These are phyloP conservation scores for Drosophila differens DNA, from an alignment of 2,888 invertebrate genomes.

Conservation along the genomic window DNA sequence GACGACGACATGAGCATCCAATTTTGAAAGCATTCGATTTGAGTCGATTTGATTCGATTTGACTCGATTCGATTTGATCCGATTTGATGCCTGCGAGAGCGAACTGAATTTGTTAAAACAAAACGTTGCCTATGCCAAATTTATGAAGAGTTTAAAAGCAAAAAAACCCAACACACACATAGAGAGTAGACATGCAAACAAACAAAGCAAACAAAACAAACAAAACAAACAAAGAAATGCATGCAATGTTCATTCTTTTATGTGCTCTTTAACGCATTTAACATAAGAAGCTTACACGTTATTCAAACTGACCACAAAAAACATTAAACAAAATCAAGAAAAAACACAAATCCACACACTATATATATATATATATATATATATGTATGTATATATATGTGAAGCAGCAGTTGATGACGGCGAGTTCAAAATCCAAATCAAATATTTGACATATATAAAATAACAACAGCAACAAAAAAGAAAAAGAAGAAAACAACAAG, in stretches of 20 bases:
- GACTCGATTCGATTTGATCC: not conserved
- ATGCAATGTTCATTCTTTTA: slow-evolving; percentile 37
- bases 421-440: slow-evolving; percentile 56
- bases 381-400: not conserved
- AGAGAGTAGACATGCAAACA: slow-evolving; percentile 1
- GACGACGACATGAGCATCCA: slow-evolving; percentile 53
- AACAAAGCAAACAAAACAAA: not conserved
- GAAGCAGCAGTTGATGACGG: slow-evolving; percentile 14
- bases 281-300: slow-evolving; percentile 46
- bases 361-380: not conserved
- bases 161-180: not conserved
- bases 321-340: slow-evolving; percentile 1
- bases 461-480: not conserved
- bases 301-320: slow-evolving; percentile 22
- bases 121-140: slow-evolving; percentile 69
- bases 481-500: slow-evolving; percentile 58
- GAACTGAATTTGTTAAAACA: slow-evolving; percentile 50
- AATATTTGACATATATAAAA: slow-evolving; percentile 31
- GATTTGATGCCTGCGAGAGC: slow-evolving; percentile 2
- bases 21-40: slow-evolving; percentile 23
- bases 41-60: not conserved
- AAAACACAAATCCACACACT: slow-evolving; percentile 10
- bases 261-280: slow-evolving; percentile 60
- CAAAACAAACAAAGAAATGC: slow-evolving; percentile 8
- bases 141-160: slow-evolving; percentile 13